Base-by-base conservation (phyloP, 1,140 invertebrate genomes). In the Drosophila sp. region DNA sequence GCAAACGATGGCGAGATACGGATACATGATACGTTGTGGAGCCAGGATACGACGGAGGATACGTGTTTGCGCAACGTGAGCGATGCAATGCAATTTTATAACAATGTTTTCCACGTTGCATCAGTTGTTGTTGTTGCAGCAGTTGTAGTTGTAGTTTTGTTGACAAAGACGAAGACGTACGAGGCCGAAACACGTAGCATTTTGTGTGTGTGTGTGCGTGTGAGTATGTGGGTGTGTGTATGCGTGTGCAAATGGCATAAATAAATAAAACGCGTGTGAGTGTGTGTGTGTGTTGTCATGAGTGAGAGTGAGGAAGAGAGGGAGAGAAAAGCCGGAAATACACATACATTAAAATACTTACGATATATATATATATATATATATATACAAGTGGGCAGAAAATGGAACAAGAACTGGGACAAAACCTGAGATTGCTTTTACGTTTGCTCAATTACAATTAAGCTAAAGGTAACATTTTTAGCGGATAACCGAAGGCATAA, bases 111-210 rank as follows among this genome's bases (percentile, higher is more conserved):
- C 71, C 81, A 89, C 84, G 76, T 82, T 83, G 76, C 80, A 77
- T 55, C 30, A 25, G 55, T 35, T 65, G 41, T 35, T 35, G 40
- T 63, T 47, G 32, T 68, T 67, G 60, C 70, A 63, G 62, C 47
- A 65, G 63, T 78, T 72, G 72, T 79, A 69, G 66, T 87, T 77
- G 75, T 77, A 77, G 74, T 78, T 77, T 83, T 87, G 84, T 89
- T 89, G 84, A 89, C 84, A 89, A 89, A 89, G 84, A 89, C 84
- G 84, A 89, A 89, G 84, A 89, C 85, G 71, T 84, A 89, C 77
- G 84, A 89, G 84, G 73, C 72, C 79, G 61, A 80, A 63, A 68
- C 55, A 68, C 50, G 60, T 57, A 38, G 23, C 54, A 54, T 56
- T 66, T 66, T 66, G 35, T 8, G 35, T 38, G 35, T 17, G 41